Percentiles rank a stretch among this genome's conserved stretches.
Evolutionary conservation across 2,888 invertebrate genomes (phyloP).

Genomic region (Listrodromus nycthemerus): DNA sequence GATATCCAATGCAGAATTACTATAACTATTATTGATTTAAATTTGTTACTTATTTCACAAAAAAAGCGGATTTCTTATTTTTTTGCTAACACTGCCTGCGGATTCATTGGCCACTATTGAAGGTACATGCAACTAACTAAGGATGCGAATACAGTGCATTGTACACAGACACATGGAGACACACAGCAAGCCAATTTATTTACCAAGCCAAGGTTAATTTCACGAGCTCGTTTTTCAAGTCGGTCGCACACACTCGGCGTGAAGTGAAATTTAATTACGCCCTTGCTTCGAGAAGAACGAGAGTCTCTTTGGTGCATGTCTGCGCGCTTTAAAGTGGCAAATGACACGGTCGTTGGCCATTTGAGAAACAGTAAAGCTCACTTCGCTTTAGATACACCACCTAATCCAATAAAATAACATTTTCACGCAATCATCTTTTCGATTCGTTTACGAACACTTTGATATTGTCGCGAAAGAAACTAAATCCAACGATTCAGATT

Average conservation of each 20-base stretch:
- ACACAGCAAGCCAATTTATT: conserved; percentile 68
- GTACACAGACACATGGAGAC: conserved; percentile 24
- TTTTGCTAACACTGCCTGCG: neutral
- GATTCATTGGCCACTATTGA: neutral
- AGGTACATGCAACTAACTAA: neutral
- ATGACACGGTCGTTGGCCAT: neutral
- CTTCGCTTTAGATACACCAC: neutral
- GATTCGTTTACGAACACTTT: neutral
- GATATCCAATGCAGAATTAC: conserved; percentile 49
- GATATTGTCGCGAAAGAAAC: neutral
- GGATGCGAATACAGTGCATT: conserved; percentile 1
- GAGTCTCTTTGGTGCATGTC: neutral
- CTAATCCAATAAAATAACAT: neutral
- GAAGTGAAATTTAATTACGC: conserved; percentile 74
- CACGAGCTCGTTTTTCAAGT: conserved; percentile 68
- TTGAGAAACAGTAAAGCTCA: neutral
- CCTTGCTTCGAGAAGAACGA: conserved; percentile 31
- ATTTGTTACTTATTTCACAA: no score
- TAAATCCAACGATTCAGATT: neutral
- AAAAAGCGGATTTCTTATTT: neutral
- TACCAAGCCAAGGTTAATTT: conserved; percentile 71
- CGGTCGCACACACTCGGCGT: conserved; percentile 44
- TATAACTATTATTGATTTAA: no score
- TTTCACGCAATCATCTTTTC: neutral
- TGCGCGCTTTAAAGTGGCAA: neutral